phyloP scores from a whole-genome alignment of 2,113 vertebrate genomes.

The Ctenodactylus gundi region DNA sequence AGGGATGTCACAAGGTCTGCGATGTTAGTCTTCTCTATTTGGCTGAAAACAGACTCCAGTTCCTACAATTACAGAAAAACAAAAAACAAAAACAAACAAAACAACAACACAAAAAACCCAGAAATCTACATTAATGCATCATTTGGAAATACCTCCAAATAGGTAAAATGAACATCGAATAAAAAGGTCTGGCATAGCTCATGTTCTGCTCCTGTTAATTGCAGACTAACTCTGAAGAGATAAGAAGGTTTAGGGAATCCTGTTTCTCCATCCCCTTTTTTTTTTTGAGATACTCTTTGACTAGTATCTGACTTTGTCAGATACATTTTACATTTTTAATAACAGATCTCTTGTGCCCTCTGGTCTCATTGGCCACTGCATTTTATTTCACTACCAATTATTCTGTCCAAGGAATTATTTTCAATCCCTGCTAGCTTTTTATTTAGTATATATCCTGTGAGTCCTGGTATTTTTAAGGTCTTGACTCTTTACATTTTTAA shows the following conservation, averaged over 20 bases:
- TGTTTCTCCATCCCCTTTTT: neutral
- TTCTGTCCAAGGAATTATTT: neutral
- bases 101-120: no score
- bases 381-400: neutral
- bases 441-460: neutral
- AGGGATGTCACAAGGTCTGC: constrained; percentile 93
- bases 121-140: neutral
- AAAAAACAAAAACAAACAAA: no score
- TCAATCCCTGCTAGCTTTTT: neutral
- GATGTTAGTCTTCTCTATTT: constrained; percentile 90
- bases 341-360: neutral
- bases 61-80: constrained; percentile 83
- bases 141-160: constrained; percentile 9
- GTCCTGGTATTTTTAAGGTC: neutral
- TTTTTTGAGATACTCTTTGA: neutral
- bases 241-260: neutral
- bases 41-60: constrained; percentile 86
- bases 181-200: no score
- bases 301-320: neutral
- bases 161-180: neutral
- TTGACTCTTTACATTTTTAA: neutral
- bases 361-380: neutral
- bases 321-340: neutral
- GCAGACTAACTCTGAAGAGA: neutral
- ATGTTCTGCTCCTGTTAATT: neutral